These are phyloP conservation scores for Cisticola juncidis DNA, from an alignment of 2,113 vertebrate species.

Conservation along the genomic window DNA sequence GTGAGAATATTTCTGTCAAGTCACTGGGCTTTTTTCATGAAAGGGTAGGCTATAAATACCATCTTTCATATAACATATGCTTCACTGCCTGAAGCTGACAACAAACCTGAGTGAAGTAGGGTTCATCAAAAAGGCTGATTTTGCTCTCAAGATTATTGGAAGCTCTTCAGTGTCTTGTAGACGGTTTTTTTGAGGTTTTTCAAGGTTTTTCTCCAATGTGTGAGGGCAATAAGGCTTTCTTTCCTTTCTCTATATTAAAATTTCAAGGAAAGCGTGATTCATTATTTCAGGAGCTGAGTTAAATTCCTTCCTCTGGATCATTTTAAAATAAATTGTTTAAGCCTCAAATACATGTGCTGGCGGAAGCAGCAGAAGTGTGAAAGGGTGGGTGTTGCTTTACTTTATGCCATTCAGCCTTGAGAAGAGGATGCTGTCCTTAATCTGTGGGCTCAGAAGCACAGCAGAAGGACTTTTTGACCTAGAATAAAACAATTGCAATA, in stretches of 20 bases:
- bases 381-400: neutral
- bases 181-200: neutral
- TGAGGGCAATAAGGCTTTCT: neutral
- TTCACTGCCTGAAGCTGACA: neutral
- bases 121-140: neutral
- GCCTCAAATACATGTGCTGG: neutral
- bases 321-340: slow-evolving; percentile 11
- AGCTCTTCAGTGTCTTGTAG: neutral
- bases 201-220: neutral
- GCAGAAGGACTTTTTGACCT: neutral
- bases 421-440: neutral
- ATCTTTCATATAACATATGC: neutral
- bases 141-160: neutral
- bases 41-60: slow-evolving; percentile 8
- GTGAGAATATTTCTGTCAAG: neutral
- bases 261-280: neutral
- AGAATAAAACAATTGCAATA: neutral
- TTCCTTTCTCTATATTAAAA: neutral
- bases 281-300: slow-evolving; percentile 13
- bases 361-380: neutral
- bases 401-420: neutral
- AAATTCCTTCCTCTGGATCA: neutral
- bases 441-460: neutral
- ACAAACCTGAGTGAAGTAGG: neutral
- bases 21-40: neutral